Evolutionary conservation across 2,888 invertebrate genomes (phyloP).

Genomic region (Phragmatobia fuliginosa): DNA sequence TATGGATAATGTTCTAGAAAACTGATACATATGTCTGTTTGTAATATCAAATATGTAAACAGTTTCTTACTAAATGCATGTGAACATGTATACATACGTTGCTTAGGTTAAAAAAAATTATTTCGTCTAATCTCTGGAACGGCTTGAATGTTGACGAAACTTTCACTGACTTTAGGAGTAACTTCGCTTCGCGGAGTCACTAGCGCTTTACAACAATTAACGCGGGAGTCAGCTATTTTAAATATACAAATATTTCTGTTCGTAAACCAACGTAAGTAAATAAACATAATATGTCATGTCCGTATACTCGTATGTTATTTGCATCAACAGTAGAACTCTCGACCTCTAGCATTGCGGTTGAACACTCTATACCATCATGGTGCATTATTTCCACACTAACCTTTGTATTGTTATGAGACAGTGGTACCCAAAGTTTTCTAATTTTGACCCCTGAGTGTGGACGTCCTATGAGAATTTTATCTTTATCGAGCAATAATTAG

Average conservation of each 20-base stretch:
- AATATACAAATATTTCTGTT: too few species aligned
- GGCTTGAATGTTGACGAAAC: too few species aligned
- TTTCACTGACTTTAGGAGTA: too few species aligned
- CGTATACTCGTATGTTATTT: neutral
- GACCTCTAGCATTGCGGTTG: neutral
- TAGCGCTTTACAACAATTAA: too few species aligned
- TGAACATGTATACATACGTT: neutral
- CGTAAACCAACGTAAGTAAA: neutral
- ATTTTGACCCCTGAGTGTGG: neutral
- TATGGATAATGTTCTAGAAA: neutral
- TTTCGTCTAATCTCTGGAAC: too few species aligned
- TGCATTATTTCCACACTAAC: slow-evolving; percentile 7
- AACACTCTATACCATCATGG: neutral
- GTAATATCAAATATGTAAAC: too few species aligned
- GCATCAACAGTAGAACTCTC: neutral
- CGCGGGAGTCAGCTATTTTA: too few species aligned
- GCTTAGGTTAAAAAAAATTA: too few species aligned
- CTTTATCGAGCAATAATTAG: too few species aligned
- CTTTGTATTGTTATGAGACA: neutral
- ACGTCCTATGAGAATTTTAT: too few species aligned
- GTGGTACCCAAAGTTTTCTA: neutral
- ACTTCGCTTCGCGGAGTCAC: too few species aligned
- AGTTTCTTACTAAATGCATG: too few species aligned
- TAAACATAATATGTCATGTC: neutral
- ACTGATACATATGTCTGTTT: neutral